A percentile compares a stretch with the other conserved stretches of the same genome.
Evolutionary conservation across 23 tunicate species (phyloP).

Genomic region (Diplosoma virens): DNA sequence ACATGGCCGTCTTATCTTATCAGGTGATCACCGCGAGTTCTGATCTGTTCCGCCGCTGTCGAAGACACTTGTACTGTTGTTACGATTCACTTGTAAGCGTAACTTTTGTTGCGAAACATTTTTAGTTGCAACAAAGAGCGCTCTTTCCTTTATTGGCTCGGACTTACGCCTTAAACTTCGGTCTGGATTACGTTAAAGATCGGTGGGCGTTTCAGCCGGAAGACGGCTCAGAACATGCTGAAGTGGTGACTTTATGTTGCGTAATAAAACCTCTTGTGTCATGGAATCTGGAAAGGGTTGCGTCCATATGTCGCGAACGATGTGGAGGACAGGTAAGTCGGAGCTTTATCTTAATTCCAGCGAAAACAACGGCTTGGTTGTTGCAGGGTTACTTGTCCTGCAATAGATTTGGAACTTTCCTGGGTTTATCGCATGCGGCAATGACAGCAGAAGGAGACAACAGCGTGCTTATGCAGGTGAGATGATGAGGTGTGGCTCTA

Average conservation of each 20-base stretch:
- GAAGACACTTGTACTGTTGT: not conserved
- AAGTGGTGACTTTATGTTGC: slow-evolving; percentile 92
- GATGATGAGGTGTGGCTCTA: not conserved
- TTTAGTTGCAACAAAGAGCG: slow-evolving; percentile 81
- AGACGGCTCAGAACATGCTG: slow-evolving; percentile 80
- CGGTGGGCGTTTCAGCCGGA: slow-evolving; percentile 90
- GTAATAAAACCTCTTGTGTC: slow-evolving; percentile 92
- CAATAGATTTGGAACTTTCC: slow-evolving; percentile 91
- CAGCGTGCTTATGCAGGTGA: slow-evolving; percentile 92
- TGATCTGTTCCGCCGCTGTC: not conserved
- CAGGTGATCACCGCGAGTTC: slow-evolving; percentile 39
- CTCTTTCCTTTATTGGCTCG: slow-evolving; percentile 86
- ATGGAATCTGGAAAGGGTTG: slow-evolving; percentile 83
- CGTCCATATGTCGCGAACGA: slow-evolving; percentile 75
- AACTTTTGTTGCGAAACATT: not conserved
- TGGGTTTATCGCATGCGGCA: slow-evolving; percentile 96
- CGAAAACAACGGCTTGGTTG: no score
- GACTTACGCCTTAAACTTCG: slow-evolving; percentile 84
- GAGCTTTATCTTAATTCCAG: no score
- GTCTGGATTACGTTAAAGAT: slow-evolving; percentile 88
- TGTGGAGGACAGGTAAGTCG: slow-evolving; percentile 93
- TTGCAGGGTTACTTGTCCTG: slow-evolving; percentile 92
- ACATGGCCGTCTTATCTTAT: slow-evolving; percentile 82
- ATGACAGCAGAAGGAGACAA: slow-evolving; percentile 99
- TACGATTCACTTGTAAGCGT: not conserved